Evolutionary conservation across 2,888 invertebrate genomes (phyloP).

Genomic region (Acanthosepion lycidas): DNA sequence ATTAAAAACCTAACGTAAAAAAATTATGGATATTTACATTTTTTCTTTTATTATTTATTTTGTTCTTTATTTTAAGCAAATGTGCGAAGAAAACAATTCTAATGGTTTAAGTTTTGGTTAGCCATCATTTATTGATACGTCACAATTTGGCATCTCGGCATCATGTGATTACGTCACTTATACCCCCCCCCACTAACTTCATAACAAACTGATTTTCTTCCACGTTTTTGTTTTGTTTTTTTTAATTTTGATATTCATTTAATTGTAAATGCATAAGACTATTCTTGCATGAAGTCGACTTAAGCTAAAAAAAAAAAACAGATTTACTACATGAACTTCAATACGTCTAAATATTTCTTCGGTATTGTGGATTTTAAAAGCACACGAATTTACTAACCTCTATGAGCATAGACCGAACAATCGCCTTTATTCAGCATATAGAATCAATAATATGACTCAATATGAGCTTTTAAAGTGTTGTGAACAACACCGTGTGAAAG

Average conservation of each 20-base stretch:
- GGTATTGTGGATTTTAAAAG: neutral
- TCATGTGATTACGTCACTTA: neutral
- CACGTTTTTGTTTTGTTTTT: neutral
- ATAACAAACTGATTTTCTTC: neutral
- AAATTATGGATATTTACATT: no score
- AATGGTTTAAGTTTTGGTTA: neutral
- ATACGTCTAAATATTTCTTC: neutral
- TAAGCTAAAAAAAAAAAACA: neutral
- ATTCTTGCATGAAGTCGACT: neutral
- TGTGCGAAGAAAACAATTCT: neutral
- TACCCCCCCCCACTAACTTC: neutral
- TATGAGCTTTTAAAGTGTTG: neutral
- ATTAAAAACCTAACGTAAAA: no score
- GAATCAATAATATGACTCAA: no score
- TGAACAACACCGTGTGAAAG: neutral
- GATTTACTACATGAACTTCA: neutral
- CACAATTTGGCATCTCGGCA: neutral
- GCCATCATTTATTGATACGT: neutral
- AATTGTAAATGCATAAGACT: no score
- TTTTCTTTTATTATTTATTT: no score
- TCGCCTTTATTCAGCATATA: neutral
- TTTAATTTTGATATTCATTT: no score
- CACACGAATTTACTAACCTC: neutral
- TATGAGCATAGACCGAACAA: neutral
- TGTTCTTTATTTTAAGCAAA: neutral